Percentiles rank a stretch among this genome's conserved stretches.
Conservation (phyloP, 2,113 vertebrate genomes). For the Paramisgurnus dabryanus region DNA sequence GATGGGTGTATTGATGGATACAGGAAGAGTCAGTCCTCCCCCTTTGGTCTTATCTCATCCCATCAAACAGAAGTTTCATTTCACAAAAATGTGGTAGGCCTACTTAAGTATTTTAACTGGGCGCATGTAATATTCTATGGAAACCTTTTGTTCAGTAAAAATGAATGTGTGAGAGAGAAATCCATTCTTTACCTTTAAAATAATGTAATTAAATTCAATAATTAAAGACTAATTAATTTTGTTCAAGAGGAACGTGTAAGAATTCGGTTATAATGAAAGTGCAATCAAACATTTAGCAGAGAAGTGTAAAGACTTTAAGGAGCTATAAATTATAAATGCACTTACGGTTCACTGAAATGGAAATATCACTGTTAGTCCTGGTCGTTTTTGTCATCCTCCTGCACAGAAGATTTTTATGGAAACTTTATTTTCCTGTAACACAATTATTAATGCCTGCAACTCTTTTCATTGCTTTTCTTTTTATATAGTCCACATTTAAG, state of each 20-base stretch:
- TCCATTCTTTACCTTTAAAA: conserved; percentile 23
- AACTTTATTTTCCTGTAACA: background rate
- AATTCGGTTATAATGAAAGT: conserved; percentile 1
- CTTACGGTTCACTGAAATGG: background rate
- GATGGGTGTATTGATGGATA: conserved; percentile 9
- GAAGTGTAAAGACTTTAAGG: background rate
- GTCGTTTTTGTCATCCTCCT: background rate
- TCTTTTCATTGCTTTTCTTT: background rate
- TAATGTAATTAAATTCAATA: conserved; percentile 15
- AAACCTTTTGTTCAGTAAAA: background rate
- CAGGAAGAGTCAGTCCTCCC: background rate
- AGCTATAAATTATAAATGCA: conserved; percentile 10
- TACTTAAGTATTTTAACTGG: conserved; percentile 1
- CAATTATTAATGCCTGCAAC: background rate
- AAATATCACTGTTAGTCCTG: background rate
- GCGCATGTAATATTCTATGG: background rate
- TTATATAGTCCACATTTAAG: no score
- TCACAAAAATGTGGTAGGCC: background rate
- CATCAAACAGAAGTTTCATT: conserved; percentile 11
- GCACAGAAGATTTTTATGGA: background rate
- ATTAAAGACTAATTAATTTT: conserved; percentile 10
- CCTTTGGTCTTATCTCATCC: background rate
- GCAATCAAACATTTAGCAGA: background rate
- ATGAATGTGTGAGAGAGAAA: background rate
- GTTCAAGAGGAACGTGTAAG: background rate